Evolutionary conservation across 2,113 vertebrate genomes (phyloP).

Genomic region (Tachysurus fulvidraco): DNA sequence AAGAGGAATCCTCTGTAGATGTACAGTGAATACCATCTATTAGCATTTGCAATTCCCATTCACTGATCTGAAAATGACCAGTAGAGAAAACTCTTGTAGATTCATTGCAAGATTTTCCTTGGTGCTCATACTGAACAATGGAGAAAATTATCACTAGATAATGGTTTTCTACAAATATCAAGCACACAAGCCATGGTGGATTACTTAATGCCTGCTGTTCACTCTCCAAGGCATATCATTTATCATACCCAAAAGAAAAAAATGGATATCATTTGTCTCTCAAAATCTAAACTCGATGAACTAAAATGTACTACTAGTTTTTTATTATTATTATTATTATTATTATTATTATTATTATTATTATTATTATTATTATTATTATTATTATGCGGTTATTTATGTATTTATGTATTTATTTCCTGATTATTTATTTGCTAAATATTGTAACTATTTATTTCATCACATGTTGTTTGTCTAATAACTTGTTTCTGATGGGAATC

Average conservation of each 20-base stretch:
- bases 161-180: slow-evolving; percentile 79
- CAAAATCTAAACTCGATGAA: slow-evolving; percentile 19
- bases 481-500: slow-evolving; percentile 77
- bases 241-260: slow-evolving; percentile 21
- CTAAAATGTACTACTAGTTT: not conserved
- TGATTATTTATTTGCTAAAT: slow-evolving; percentile 71
- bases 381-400: slow-evolving; percentile 46
- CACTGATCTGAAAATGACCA: slow-evolving; percentile 28
- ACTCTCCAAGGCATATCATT: slow-evolving; percentile 25
- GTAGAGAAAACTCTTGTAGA: slow-evolving; percentile 35
- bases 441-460: slow-evolving; percentile 79
- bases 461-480: slow-evolving; percentile 73
- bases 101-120: slow-evolving; percentile 34
- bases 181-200: slow-evolving; percentile 75
- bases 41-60: slow-evolving; percentile 18
- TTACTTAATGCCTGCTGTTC: slow-evolving; percentile 59
- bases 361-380: slow-evolving; percentile 22
- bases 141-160: slow-evolving; percentile 69
- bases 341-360: slow-evolving; percentile 29
- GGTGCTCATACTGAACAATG: slow-evolving; percentile 57
- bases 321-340: slow-evolving; percentile 18
- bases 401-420: slow-evolving; percentile 75
- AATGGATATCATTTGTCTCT: slow-evolving; percentile 27
- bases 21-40: slow-evolving; percentile 24
- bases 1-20: slow-evolving; percentile 41